Evolutionary conservation across 2,797 vertebrate genomes (phyloP).

Genomic region (Hirundo rustica): DNA sequence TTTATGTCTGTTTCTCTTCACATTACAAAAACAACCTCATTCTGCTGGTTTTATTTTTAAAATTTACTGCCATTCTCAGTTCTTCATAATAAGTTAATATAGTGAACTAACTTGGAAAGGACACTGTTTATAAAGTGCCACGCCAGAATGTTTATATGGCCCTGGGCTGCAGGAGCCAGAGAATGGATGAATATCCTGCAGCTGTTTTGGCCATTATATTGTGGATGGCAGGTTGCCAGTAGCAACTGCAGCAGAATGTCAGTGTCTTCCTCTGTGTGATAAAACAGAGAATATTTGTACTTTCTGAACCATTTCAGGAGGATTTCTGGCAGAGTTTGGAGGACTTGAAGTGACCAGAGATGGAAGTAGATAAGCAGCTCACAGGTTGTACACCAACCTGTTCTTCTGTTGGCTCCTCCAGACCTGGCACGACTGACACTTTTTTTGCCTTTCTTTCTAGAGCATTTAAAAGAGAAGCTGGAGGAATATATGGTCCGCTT

Average conservation of each 20-base stretch:
- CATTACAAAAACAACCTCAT: neutral
- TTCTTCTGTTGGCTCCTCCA: slow-evolving; percentile 12
- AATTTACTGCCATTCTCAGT: neutral
- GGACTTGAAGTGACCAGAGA: neutral
- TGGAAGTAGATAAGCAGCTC: neutral
- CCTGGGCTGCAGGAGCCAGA: neutral
- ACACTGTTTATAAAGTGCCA: neutral
- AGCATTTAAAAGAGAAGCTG: slow-evolving; percentile 84
- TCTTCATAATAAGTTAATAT: slow-evolving; percentile 2
- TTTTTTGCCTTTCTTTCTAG: slow-evolving; percentile 69
- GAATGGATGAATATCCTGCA: slow-evolving; percentile 2
- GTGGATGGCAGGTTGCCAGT: slow-evolving; percentile 18
- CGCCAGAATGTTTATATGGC: slow-evolving; percentile 23
- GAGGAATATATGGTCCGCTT: slow-evolving; percentile 87
- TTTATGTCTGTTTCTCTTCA: neutral
- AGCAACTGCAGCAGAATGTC: neutral
- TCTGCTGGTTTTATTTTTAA: neutral
- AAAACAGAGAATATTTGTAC: slow-evolving; percentile 30
- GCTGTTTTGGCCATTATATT: slow-evolving; percentile 19
- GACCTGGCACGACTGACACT: neutral
- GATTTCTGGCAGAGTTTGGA: neutral
- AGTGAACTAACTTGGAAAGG: slow-evolving; percentile 19
- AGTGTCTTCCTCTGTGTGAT: slow-evolving; percentile 7
- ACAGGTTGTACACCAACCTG: neutral
- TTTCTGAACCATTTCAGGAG: neutral